Evolutionary conservation across 2,888 invertebrate genomes (phyloP), one percentile per base, ranked within the genome.

Genomic region (Limnephilus lunatus): DNA sequence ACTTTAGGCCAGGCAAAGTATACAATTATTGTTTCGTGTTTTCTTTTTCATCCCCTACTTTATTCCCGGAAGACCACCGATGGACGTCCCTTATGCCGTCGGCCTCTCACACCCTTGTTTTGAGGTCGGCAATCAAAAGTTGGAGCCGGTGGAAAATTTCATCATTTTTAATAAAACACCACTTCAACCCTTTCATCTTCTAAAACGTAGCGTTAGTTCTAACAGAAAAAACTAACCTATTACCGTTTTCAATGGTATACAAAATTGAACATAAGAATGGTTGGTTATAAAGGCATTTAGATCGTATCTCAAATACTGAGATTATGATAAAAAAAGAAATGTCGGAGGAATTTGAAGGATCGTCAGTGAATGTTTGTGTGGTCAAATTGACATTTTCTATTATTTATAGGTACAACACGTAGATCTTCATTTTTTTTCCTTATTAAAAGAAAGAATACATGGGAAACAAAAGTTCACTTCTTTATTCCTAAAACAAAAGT

Each of bases 31-130:
- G 44, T 85, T 85, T 85, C 9, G 85, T 39, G 85, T 39, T 85
- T 85, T 85, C 85, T 68, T 39, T 85, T 85, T 85, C 85, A 85
- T 85, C 88, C 88, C 35, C 25, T 53, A 68, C 88, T 31, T 35
- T 32, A 89, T 89, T 68, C 88, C 88, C 68, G 9, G n/a, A 89
- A 35, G 88, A 30, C 80, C 68, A 53, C n/a, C 88, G 14, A 68
- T 25, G 30, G 19, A 9, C 32, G 32, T 80, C 88, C 88, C 68
- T 81, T 89, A 31, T 53, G 85, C 39, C 44, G 30, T 85, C 1
- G 85, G n/a, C 85, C 85, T 44, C 44, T 85, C 39, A 44, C 44
- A 85, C 85, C 85, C 85, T 85, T 25, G 25, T 25, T 39, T 35
- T 35, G n/a, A 7, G 85, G 85, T 85, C 44, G 14, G 85, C 44